These are phyloP conservation scores for Propsilocerus akamusi DNA, from an alignment of 1,140 invertebrate genomes.

Conservation along the genomic window DNA sequence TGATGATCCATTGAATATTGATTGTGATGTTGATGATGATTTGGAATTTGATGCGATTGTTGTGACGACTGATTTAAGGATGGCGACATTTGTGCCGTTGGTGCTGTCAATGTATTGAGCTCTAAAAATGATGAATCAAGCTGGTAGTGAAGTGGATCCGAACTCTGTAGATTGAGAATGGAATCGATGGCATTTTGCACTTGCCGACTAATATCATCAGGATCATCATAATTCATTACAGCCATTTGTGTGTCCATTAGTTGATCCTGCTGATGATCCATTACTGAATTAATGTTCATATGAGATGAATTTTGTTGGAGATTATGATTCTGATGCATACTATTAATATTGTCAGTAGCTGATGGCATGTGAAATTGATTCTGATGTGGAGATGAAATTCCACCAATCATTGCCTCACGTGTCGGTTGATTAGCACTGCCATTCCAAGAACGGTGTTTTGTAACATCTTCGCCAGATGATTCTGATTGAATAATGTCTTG, in stretches of 20 bases:
- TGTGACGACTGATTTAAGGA: not conserved
- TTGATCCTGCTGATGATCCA: not conserved
- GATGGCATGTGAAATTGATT: not conserved
- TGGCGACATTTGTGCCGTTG: not conserved
- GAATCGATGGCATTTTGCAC: slow-evolving; percentile 61
- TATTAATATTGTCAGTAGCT: not conserved
- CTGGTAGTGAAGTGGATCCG: slow-evolving; percentile 13
- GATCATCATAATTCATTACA: slow-evolving; percentile 25
- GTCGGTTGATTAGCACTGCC: not conserved
- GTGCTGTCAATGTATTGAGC: not conserved
- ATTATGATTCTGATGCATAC: not conserved
- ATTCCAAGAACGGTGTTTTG: not conserved
- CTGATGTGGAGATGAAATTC: no score
- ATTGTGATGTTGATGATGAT: not conserved
- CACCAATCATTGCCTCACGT: no score
- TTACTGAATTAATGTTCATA: not conserved
- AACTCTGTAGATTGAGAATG: slow-evolving; percentile 45
- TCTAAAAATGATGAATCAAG: slow-evolving; percentile 10
- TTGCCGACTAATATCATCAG: slow-evolving; percentile 49
- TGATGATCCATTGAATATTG: not conserved
- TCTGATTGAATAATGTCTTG: not conserved
- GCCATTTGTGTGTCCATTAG: slow-evolving; percentile 9
- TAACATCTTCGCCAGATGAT: slow-evolving; percentile 4
- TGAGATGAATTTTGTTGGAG: not conserved
- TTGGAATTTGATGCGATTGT: not conserved